These are phyloP conservation scores for Mustelus asterias DNA, from an alignment of 2,113 vertebrate species.

Conservation along the genomic window DNA sequence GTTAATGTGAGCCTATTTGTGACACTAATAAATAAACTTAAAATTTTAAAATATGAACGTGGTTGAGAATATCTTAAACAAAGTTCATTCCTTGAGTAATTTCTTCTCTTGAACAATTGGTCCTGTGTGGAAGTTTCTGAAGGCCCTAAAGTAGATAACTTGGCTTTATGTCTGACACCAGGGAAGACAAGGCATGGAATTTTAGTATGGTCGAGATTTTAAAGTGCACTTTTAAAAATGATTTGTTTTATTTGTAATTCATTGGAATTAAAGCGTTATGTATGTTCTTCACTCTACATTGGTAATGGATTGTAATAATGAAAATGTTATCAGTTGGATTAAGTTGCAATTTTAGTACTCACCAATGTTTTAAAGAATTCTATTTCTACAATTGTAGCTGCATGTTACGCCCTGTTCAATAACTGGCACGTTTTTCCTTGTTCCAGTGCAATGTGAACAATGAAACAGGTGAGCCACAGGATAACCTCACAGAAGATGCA, in stretches of 20 bases:
- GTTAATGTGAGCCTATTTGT: no score
- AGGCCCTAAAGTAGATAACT: no score
- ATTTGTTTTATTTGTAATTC: background rate
- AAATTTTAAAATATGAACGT: no score
- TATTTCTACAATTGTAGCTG: background rate
- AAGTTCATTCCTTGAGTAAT: background rate
- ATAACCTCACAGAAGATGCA: constrained; percentile 64
- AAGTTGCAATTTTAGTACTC: background rate
- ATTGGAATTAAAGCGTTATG: background rate
- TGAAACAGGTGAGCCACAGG: constrained; percentile 58
- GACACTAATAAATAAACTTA: no score
- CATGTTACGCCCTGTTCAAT: background rate
- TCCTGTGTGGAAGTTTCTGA: background rate
- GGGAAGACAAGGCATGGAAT: background rate
- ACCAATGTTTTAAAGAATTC: background rate
- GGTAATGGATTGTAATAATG: background rate
- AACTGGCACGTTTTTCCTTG: background rate
- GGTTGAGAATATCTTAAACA: background rate
- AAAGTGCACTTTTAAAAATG: background rate
- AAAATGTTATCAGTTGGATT: background rate
- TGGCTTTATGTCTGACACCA: background rate
- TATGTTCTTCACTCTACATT: background rate
- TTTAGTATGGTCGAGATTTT: background rate
- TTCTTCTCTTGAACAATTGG: background rate
- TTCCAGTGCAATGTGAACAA: constrained; percentile 61